Conservation (phyloP, 1,140 invertebrate genomes). For the Schlechtendalia chinensis region DNA sequence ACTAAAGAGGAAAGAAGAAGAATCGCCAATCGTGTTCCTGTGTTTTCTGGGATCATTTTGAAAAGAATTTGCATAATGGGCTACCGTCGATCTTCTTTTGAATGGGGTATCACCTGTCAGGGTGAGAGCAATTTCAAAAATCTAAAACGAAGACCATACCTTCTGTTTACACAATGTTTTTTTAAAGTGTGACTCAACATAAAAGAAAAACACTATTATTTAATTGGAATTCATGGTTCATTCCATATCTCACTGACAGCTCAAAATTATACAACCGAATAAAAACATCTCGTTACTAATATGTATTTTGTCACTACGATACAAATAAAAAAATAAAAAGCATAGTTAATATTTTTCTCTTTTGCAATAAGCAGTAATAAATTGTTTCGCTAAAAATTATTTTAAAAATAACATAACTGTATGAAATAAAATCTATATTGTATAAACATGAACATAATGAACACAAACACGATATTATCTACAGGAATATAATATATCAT, state of each 20-base stretch:
- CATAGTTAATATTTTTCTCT: too few relatives aligned
- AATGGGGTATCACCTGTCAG: slow-evolving; percentile 45
- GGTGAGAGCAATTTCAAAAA: slow-evolving; percentile 28
- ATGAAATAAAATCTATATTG: too few relatives aligned
- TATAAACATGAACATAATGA: too few relatives aligned
- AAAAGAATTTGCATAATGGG: slow-evolving; percentile 48
- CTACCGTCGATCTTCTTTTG: slow-evolving; percentile 45
- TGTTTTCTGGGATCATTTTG: slow-evolving; percentile 44
- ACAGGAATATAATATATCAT: not conserved
- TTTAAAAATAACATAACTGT: too few relatives aligned
- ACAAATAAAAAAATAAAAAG: not conserved
- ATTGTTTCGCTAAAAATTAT: too few relatives aligned
- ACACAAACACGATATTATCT: too few relatives aligned
- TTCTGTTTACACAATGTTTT: slow-evolving; percentile 9
- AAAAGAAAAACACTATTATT: slow-evolving; percentile 14
- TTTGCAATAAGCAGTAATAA: too few relatives aligned
- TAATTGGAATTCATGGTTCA: slow-evolving; percentile 1
- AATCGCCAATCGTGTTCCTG: slow-evolving; percentile 42
- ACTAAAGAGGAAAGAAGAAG: slow-evolving; percentile 35
- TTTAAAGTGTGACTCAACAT: slow-evolving; percentile 11
- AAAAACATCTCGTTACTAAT: not conserved
- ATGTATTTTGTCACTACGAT: not conserved
- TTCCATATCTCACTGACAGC: not conserved
- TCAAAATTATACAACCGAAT: slow-evolving; percentile 1
- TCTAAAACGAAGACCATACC: slow-evolving; percentile 24